These are phyloP conservation scores for Gambusia affinis DNA, from an alignment of 2,113 vertebrate species.

Conservation along the genomic window DNA sequence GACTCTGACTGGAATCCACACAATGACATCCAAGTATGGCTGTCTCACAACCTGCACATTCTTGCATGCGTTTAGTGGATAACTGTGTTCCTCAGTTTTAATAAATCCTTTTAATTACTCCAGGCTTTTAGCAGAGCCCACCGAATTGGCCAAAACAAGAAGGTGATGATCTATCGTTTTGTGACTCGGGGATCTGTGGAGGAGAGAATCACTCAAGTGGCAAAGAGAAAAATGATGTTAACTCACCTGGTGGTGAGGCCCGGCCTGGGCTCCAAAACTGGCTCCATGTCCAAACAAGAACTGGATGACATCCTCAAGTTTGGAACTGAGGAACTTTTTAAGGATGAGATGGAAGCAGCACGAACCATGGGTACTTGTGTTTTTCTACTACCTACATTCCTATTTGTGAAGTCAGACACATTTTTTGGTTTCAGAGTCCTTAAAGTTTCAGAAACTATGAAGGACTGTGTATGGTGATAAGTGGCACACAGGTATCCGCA, in stretches of 20 bases:
- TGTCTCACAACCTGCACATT: not conserved
- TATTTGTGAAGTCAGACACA: not conserved
- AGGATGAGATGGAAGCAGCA: conserved; percentile 93
- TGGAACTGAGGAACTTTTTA: conserved; percentile 97
- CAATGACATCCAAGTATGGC: conserved; percentile 96
- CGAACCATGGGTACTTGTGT: conserved; percentile 56
- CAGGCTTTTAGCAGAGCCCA: conserved; percentile 98
- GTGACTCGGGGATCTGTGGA: conserved; percentile 96
- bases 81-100: not conserved
- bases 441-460: not conserved
- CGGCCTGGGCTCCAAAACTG: conserved; percentile 95
- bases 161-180: conserved; percentile 99
- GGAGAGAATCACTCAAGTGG: conserved; percentile 98
- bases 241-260: conserved; percentile 97
- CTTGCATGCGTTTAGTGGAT: not conserved
- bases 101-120: not conserved
- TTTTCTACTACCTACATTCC: not conserved
- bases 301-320: conserved; percentile 98
- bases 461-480: not conserved
- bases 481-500: not conserved
- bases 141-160: conserved; percentile 96
- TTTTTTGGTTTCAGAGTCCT: not conserved
- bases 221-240: conserved; percentile 99
- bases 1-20: conserved; percentile 99
- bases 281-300: conserved; percentile 99